phyloP scores from a whole-genome alignment of 2,888 invertebrate species.

The Dendrolimus houi region DNA sequence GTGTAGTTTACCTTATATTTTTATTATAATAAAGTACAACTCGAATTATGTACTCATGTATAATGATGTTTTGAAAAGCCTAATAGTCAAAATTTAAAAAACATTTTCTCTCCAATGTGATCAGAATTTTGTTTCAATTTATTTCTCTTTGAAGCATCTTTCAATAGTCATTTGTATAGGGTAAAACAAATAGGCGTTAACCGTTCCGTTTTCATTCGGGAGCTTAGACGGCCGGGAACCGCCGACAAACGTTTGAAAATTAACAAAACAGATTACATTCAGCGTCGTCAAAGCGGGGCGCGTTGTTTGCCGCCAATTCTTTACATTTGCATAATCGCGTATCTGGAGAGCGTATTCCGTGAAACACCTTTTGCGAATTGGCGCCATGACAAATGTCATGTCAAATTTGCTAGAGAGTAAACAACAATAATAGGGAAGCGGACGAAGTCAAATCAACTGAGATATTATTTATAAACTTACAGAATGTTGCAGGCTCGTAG shows the following conservation, averaged over 20 bases:
- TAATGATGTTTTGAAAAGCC: too few relatives aligned
- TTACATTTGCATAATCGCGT: constrained; percentile 47
- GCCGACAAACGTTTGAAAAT: constrained; percentile 37
- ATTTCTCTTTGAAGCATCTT: not conserved
- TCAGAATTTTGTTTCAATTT: not conserved
- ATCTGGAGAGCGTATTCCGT: constrained; percentile 24
- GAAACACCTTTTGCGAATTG: constrained; percentile 20
- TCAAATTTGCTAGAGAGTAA: constrained; percentile 3
- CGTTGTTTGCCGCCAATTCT: constrained; percentile 59
- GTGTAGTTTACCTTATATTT: too few relatives aligned
- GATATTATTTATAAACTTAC: too few relatives aligned
- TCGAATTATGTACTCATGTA: too few relatives aligned
- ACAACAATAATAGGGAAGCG: too few relatives aligned
- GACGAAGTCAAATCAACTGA: too few relatives aligned
- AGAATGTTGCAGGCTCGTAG: too few relatives aligned
- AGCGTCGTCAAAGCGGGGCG: constrained; percentile 49
- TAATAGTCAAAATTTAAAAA: too few relatives aligned
- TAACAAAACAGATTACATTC: constrained; percentile 73
- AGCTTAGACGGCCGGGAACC: constrained; percentile 18
- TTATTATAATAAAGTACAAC: too few relatives aligned
- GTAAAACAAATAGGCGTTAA: constrained; percentile 22
- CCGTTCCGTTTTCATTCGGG: constrained; percentile 28
- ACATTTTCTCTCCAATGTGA: not conserved
- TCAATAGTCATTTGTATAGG: constrained; percentile 12
- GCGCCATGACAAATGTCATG: constrained; percentile 19